Evolutionary conservation across 2,888 invertebrate genomes (phyloP).

Genomic region (Meganola albula): DNA sequence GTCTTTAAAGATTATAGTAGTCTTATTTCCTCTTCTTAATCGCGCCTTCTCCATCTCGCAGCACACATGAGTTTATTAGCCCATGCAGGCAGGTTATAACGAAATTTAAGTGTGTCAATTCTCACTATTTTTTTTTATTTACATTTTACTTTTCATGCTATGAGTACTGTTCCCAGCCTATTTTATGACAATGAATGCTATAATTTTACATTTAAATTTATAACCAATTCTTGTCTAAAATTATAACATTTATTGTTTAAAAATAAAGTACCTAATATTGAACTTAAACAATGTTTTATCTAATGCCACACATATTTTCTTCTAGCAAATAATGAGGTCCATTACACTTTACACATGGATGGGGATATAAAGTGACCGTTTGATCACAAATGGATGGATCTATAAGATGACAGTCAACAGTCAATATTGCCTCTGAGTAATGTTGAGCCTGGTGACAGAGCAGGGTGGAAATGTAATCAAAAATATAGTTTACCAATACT

Average conservation of each 20-base stretch:
- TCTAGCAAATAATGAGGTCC: conserved; percentile 43
- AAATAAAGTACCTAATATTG: no score
- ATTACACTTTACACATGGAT: no score
- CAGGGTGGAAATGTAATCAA: conserved; percentile 75
- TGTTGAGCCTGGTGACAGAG: conserved; percentile 54
- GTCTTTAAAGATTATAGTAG: no score
- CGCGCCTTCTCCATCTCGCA: no score
- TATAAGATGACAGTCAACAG: conserved; percentile 53
- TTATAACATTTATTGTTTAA: no score
- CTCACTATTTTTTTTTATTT: neutral
- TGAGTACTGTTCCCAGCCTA: conserved; percentile 36
- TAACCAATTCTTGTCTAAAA: no score
- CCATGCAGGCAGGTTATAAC: no score
- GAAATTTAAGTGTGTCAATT: no score
- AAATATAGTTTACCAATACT: conserved; percentile 62
- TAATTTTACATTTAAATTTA: neutral
- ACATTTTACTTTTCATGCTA: conserved; percentile 34
- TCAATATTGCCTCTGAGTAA: conserved; percentile 53
- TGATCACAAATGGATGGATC: conserved; percentile 70
- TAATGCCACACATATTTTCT: conserved; percentile 38
- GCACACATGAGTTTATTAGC: no score
- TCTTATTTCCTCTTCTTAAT: no score
- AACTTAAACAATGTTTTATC: no score
- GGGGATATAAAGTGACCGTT: no score
- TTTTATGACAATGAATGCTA: conserved; percentile 3